Evolutionary conservation across 2,888 invertebrate species (phyloP).

Genomic region (Agonum fuliginosum): DNA sequence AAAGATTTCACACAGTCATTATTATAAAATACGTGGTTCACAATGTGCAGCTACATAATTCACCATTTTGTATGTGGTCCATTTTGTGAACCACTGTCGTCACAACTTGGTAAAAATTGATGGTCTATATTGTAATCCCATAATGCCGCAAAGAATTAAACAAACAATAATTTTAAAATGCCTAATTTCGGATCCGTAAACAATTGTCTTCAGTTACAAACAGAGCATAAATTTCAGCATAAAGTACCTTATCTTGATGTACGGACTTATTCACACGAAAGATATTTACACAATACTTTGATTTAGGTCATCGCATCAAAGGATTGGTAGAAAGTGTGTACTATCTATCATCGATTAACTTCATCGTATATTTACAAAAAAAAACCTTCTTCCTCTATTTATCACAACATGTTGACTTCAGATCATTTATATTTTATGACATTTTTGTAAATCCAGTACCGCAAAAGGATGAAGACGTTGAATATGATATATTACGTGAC

Average conservation of each 20-base stretch:
- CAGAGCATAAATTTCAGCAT: constrained; percentile 13
- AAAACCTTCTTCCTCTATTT: no score
- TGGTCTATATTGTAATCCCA: no score
- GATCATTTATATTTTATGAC: constrained; percentile 12
- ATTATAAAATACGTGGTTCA: no score
- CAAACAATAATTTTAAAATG: no score
- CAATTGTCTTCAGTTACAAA: no score
- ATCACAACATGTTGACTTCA: background rate
- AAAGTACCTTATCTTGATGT: constrained; percentile 15
- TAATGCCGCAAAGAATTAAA: no score
- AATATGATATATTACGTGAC: constrained; percentile 3
- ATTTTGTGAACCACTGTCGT: no score
- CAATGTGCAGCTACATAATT: no score
- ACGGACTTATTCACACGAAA: constrained; percentile 24
- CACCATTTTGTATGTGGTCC: no score
- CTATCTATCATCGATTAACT: constrained; percentile 3
- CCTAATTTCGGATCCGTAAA: no score
- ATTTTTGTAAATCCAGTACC: constrained; percentile 3
- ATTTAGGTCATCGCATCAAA: constrained; percentile 18
- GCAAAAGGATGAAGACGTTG: constrained; percentile 1
- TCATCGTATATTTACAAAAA: background rate
- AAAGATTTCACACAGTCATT: no score
- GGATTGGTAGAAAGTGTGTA: constrained; percentile 16
- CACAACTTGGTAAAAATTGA: no score
- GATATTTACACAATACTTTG: constrained; percentile 9